These are phyloP conservation scores for Apodemia zela DNA, from an alignment of 2,888 invertebrate genomes.

Conservation along the genomic window DNA sequence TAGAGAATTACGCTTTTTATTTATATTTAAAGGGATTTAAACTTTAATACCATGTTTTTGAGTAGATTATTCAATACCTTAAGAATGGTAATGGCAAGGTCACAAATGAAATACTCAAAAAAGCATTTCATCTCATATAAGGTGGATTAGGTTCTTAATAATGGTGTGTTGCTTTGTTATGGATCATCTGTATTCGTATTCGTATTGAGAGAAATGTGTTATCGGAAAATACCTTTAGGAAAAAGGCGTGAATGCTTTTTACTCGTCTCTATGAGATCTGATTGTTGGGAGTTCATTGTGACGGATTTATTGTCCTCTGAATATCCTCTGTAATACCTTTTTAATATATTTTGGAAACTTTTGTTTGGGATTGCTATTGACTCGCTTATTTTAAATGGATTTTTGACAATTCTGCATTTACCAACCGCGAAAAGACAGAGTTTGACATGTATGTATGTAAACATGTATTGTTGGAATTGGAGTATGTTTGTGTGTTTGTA, in stretches of 20 bases:
- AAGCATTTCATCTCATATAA: conserved; percentile 57
- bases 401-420: too few relatives aligned
- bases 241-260: conserved; percentile 43
- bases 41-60: neutral
- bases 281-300: conserved; percentile 38
- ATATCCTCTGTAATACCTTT: conserved; percentile 8
- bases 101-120: conserved; percentile 32
- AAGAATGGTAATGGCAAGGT: too few relatives aligned
- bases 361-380: neutral
- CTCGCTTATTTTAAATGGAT: too few relatives aligned
- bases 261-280: conserved; percentile 35
- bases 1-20: neutral
- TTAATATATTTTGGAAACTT: neutral
- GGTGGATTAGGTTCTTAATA: conserved; percentile 58
- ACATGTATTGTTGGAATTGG: too few relatives aligned
- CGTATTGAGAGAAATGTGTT: conserved; percentile 44
- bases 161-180: conserved; percentile 60
- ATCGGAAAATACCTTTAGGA: conserved; percentile 59
- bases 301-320: conserved; percentile 31
- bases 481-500: too few relatives aligned
- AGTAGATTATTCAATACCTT: neutral
- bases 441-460: too few relatives aligned
- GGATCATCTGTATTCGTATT: conserved; percentile 38
- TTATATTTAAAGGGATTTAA: neutral
- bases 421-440: too few relatives aligned